Conservation (phyloP, 2,797 vertebrate species). For the Cyclopterus lumpus region DNA sequence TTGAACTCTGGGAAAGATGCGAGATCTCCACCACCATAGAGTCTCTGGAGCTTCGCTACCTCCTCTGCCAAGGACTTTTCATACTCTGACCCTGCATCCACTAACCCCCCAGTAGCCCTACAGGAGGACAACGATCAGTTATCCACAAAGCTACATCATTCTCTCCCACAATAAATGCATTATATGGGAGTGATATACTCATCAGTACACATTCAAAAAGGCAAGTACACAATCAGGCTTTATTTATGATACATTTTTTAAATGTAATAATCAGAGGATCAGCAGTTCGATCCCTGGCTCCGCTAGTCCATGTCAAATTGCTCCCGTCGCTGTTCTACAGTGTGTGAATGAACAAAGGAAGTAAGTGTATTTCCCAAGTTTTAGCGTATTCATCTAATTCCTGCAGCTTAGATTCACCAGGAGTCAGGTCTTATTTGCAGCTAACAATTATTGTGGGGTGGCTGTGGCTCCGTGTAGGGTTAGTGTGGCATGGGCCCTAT, state of each 20-base stretch:
- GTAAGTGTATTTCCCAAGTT: too few relatives aligned
- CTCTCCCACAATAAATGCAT: not conserved
- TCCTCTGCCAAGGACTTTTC: conserved; percentile 89
- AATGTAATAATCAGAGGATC: not conserved
- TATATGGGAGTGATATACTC: not conserved
- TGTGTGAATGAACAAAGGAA: too few relatives aligned
- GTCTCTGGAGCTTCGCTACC: conserved; percentile 87
- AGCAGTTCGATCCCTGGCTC: too few relatives aligned
- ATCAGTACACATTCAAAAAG: not conserved
- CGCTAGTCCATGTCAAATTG: too few relatives aligned
- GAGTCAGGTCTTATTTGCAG: too few relatives aligned
- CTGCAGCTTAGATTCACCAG: too few relatives aligned
- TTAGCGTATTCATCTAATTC: too few relatives aligned
- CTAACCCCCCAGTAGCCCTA: conserved; percentile 86
- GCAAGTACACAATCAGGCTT: not conserved
- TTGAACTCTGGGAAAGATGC: conserved; percentile 91
- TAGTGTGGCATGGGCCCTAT: conserved; percentile 28
- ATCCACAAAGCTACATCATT: not conserved
- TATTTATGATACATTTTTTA: not conserved
- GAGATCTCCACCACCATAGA: conserved; percentile 89
- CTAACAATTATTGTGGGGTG: too few relatives aligned
- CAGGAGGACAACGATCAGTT: not conserved
- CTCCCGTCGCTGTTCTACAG: too few relatives aligned
- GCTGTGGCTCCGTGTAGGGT: too few relatives aligned
- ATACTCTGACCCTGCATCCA: conserved; percentile 89